Evolutionary conservation across 2,113 vertebrate genomes (phyloP).

Genomic region (Otolemur garnettii): DNA sequence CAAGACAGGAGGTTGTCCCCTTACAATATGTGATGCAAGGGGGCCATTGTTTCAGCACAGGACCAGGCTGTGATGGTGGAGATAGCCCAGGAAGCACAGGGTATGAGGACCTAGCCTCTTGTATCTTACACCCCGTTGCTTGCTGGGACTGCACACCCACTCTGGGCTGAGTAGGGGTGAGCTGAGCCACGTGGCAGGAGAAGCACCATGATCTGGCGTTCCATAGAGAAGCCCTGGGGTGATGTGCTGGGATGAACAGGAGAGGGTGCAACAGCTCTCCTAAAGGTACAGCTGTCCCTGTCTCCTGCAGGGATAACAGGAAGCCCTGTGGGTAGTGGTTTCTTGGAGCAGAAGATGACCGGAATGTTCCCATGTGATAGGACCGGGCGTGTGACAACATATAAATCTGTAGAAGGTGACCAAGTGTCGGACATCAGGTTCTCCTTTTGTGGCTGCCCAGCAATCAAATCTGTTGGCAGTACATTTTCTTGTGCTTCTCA

Average conservation of each 20-base stretch:
- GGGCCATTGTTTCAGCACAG: not conserved
- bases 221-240: not conserved
- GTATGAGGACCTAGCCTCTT: not conserved
- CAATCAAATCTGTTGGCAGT: not conserved
- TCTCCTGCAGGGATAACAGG: not conserved
- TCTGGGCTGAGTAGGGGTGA: too few species aligned
- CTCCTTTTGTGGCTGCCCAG: not conserved
- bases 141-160: not conserved
- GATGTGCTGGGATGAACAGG: not conserved
- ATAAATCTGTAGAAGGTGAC: not conserved
- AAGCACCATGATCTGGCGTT: not conserved
- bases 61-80: accelerated
- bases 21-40: accelerated
- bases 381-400: accelerated
- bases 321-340: not conserved
- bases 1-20: not conserved
- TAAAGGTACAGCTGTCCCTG: too few species aligned
- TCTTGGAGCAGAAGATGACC: not conserved
- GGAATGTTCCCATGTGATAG: not conserved
- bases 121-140: not conserved
- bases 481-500: not conserved
- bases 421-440: too few species aligned
- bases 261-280: not conserved
- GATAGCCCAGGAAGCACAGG: not conserved
- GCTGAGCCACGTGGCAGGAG: not conserved